Conservation (phyloP, 2,888 invertebrate genomes). For the Zaprionus obscuricornis region DNA sequence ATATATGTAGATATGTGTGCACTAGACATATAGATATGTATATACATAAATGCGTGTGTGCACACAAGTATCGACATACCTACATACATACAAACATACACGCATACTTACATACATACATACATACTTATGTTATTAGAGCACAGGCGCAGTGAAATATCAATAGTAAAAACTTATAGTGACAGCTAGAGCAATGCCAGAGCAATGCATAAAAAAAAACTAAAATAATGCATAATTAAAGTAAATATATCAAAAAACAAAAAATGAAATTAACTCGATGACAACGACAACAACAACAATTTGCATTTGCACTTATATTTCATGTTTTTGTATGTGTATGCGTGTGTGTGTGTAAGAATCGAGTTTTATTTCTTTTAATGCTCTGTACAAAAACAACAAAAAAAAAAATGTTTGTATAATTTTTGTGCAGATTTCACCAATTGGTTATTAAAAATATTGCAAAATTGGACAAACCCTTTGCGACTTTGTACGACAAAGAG, state of each 20-base stretch:
- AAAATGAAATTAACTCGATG: slow-evolving; percentile 47
- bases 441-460: slow-evolving; percentile 63
- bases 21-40: slow-evolving; percentile 31
- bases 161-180: slow-evolving; percentile 49
- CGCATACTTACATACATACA: slow-evolving; percentile 39
- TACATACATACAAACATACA: slow-evolving; percentile 9
- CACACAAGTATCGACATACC: too few relatives aligned
- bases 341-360: too few relatives aligned
- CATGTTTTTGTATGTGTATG: too few relatives aligned
- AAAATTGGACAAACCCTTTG: slow-evolving; percentile 82
- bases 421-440: slow-evolving; percentile 53
- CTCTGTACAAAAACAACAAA: too few relatives aligned
- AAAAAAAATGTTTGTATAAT: not conserved
- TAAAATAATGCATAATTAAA: slow-evolving; percentile 17
- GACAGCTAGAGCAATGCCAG: slow-evolving; percentile 19
- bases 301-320: too few relatives aligned
- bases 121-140: slow-evolving; percentile 37
- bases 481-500: slow-evolving; percentile 80
- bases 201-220: slow-evolving; percentile 35
- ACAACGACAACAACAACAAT: slow-evolving; percentile 2
- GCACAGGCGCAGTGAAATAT: slow-evolving; percentile 59
- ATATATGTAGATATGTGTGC: slow-evolving; percentile 24
- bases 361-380: too few relatives aligned
- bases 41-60: too few relatives aligned
- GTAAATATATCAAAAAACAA: slow-evolving; percentile 14